Evolutionary conservation across 2,797 vertebrate species (phyloP).

Genomic region (Salarias fasciatus): DNA sequence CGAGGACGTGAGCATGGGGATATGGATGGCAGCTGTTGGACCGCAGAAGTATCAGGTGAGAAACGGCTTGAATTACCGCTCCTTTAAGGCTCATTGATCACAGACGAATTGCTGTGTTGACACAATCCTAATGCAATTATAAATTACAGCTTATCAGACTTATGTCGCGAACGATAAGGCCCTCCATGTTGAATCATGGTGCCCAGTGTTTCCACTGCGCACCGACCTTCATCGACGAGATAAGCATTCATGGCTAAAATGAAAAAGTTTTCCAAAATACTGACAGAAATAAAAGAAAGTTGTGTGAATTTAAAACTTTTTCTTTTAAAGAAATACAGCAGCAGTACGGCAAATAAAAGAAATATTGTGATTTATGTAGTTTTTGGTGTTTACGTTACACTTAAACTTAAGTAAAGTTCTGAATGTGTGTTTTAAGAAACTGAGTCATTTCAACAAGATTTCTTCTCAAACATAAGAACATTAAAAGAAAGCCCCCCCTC

Average conservation of each 20-base stretch:
- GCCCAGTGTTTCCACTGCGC: background rate
- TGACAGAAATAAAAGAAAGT: too few relatives aligned
- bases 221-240: background rate
- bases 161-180: background rate
- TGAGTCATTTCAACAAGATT: too few relatives aligned
- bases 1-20: conserved; percentile 99
- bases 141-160: conserved; percentile 9
- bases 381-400: too few relatives aligned
- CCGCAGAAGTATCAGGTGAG: conserved; percentile 91
- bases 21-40: conserved; percentile 98
- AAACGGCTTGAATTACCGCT: background rate
- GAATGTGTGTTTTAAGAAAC: too few relatives aligned
- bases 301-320: too few relatives aligned
- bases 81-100: too few relatives aligned
- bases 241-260: conserved; percentile 15
- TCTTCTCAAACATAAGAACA: too few relatives aligned
- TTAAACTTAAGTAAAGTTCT: too few relatives aligned
- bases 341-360: too few relatives aligned
- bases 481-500: too few relatives aligned
- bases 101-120: background rate
- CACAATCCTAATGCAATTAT: background rate
- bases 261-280: background rate
- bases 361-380: too few relatives aligned
- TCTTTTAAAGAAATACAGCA: too few relatives aligned
- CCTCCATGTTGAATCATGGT: background rate